These are phyloP conservation scores for Xestia xanthographa DNA, from an alignment of 2,888 invertebrate genomes.

Conservation along the genomic window DNA sequence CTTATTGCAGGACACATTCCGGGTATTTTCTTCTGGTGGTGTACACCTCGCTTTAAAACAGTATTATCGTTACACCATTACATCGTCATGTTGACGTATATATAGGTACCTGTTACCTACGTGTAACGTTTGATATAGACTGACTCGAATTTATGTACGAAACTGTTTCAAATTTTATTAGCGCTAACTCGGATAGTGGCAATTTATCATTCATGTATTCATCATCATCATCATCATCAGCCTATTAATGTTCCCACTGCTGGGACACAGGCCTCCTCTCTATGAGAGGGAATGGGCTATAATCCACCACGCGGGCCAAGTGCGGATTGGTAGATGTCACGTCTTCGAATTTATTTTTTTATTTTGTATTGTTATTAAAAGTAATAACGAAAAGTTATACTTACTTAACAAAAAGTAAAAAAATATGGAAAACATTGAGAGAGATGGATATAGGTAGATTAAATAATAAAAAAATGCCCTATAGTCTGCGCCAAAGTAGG, in stretches of 20 bases:
- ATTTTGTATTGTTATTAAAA: background rate
- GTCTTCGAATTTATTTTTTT: too few relatives aligned
- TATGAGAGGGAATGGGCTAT: too few relatives aligned
- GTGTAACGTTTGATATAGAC: conserved; percentile 5
- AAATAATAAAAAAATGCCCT: background rate
- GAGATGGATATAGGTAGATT: background rate
- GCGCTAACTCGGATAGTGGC: background rate
- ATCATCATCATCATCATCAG: too few relatives aligned
- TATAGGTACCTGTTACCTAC: background rate
- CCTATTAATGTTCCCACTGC: too few relatives aligned
- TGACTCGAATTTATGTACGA: background rate
- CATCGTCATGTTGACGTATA: background rate
- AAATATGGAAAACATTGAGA: background rate
- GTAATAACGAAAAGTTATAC: too few relatives aligned
- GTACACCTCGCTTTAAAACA: background rate
- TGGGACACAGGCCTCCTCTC: too few relatives aligned
- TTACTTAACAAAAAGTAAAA: background rate
- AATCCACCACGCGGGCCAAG: too few relatives aligned
- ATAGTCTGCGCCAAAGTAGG: too few relatives aligned
- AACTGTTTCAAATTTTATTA: background rate
- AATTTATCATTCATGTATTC: too few relatives aligned
- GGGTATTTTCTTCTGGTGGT: too few relatives aligned
- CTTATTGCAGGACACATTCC: background rate
- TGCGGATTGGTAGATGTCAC: too few relatives aligned
- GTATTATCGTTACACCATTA: background rate